Evolutionary conservation across 2,113 vertebrate genomes (phyloP), one percentile per base, ranked within the genome.

Genomic region (Sturnus vulgaris): DNA sequence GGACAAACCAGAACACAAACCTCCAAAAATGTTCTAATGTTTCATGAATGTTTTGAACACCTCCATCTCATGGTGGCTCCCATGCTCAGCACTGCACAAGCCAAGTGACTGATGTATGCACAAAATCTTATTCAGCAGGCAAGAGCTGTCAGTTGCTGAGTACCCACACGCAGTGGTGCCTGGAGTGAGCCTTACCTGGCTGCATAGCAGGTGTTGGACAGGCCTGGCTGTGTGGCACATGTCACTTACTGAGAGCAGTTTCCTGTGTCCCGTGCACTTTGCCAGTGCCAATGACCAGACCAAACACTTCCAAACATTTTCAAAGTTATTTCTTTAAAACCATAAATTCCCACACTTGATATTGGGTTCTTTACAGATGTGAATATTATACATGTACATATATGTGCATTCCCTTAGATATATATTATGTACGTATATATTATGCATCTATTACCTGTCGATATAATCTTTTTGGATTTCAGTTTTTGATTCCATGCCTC

Each of bases 21-120:
- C 44, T 44, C 31, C 6, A 2, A 65, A 86, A 75, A 71, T 88
- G 44, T 64, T 93, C 52, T 88, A 42, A 60, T 61, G 24, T 59
- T 86, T 95, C 78, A 55, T 76, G 64, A 88, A 69, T 78, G 37
- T 82, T 95, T 93, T 87, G 79, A 90, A 84, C 11, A n/a, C 49
- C 61, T 89, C 27, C 31, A 33, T 63, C 42, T 80, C 68, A 9
- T 10, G 46, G n/a, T 37, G 49, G 39, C 33, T 93, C 37, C 71
- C 79, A 50, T 4, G 7, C 40, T 86, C 16, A 33, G 25, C 30
- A 59, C 44, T 0, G 1, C 11, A 23, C 35, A 73, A 76, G 35
- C 55, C 35, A 6, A 3, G 59, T n/a, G 49, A 25, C 39, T 78
- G 72, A 70, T 4, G 10, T 28, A 64, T 14, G 20, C 21, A 73